Percentiles rank a stretch among this genome's conserved stretches.
These are phyloP conservation scores for Pandion haliaetus DNA, from an alignment of 2,113 vertebrate genomes.

Conservation along the genomic window DNA sequence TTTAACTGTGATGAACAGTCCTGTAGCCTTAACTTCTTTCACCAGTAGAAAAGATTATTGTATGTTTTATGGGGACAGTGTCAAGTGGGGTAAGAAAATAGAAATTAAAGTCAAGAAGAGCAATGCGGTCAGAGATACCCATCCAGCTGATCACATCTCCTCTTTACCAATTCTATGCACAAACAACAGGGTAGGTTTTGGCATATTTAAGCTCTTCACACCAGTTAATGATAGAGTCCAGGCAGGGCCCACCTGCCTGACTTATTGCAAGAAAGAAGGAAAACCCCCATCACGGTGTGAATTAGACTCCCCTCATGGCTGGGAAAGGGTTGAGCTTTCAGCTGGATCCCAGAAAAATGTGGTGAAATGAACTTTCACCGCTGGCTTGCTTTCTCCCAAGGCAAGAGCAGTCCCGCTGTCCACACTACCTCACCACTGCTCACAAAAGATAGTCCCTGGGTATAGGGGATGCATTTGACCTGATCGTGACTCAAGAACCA, in stretches of 20 bases:
- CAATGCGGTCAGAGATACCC: background rate
- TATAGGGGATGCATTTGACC: background rate
- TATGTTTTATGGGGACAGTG: background rate
- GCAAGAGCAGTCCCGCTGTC: background rate
- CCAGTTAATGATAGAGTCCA: background rate
- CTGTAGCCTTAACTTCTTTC: background rate
- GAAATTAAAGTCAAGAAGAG: background rate
- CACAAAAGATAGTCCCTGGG: background rate
- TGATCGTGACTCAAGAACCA: accelerated
- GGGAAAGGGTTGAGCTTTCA: background rate
- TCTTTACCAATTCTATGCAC: background rate
- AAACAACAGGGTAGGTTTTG: background rate
- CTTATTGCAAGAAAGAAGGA: background rate
- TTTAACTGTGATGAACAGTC: background rate
- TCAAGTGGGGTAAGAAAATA: background rate
- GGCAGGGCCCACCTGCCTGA: background rate
- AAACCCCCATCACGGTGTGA: background rate
- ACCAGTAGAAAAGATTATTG: background rate
- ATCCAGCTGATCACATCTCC: background rate
- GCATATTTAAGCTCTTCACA: background rate
- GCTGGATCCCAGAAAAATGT: background rate
- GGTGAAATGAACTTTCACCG: background rate
- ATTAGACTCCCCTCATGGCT: background rate
- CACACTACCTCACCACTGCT: background rate
- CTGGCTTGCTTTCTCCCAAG: background rate